Evolutionary conservation across 2,888 invertebrate species (phyloP), one percentile per base, ranked within the genome.

Genomic region (Xanthorhoe spadicearia): DNA sequence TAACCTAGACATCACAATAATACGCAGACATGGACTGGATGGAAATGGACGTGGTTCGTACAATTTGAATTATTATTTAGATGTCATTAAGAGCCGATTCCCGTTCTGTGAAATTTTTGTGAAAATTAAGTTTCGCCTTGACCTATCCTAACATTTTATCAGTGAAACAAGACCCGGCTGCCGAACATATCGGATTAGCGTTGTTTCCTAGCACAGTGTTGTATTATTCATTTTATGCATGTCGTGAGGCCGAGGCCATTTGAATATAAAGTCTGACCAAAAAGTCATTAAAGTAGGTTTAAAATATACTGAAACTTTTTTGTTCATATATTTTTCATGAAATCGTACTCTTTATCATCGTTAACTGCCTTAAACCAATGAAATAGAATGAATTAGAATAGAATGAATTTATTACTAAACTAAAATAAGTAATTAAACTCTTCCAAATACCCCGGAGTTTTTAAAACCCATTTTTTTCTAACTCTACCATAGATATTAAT

Each of bases 121-220:
- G 65, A 69, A 60, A 74, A 79, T 78, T 49, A 43, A 72, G 76
- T 78, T 81, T 87, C 73, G 82, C 88, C 90, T 88, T 92, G 92
- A 92, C 92, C 92, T 92, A 90, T 87, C 88, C 86, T 89, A 92
- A 93, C 88, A 87, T 85, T 88, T 89, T 90, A 88, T 88, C 86
- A 83, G 80, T 76, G 77, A 73, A 66, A 71, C 78, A 74, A 77
- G 73, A 71, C 72, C 74, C 73, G 73, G 72, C 72, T 73, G 80
- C 77, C 79, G 79, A 84, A 83, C 81, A 83, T 85, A 84, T 83
- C 79, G 66, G 66, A 61, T 66, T 69, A 66, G 65, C 65, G 67
- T 74, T 74, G 72, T 80, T 82, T 80, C 78, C 74, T 76, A 61
- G 9, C 48, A 32, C 17, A 54, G 57, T 56, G 48, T 17, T 52